Base-by-base conservation (phyloP, 2,797 vertebrate species). In the Lemur catta region DNA sequence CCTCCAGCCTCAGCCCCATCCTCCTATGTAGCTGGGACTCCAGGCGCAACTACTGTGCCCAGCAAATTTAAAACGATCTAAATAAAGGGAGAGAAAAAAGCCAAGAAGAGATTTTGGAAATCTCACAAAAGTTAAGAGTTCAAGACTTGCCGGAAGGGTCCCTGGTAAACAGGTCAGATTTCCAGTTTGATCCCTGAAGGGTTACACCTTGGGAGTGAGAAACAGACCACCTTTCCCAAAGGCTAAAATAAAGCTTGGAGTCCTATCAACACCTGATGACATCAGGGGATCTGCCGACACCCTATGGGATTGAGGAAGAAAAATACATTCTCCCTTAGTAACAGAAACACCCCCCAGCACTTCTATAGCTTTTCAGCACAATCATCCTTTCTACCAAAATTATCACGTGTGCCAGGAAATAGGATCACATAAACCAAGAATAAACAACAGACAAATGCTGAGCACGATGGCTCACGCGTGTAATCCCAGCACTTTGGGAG, bases 221-320 rank as follows among this genome's bases (percentile, higher is more conserved):
- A 65, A 30, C 14, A 6, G 33, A 30, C 0, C 18, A 12, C 6
- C 46, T 4, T 28, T 48, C 18, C 6, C 71, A 1, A 15, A 84
- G n/a, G 69, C 33, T 7, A 26, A 24, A 67, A 18, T 4, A 1
- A 28, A 41, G 17, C 57, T 0, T 17, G 59, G 59, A 33, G 7
- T 18, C 50, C n/a, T 1, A 11, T 15, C n/a, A 38, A 7, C 1
- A 5, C 35, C 8, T 4, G 50, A n/a, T 2, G 4, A 11, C 9
- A 30, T 55, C 48, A 14, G 7, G 41, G 38, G 35, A 7, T 0
- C 3, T 38, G 18, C 38, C 38, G 18, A 6, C 2, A 7, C 41
- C 24, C 41, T 14, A 0, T 4, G 1, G 22, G 41, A 41, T 18
- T 1, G 7, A n/a, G 28, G 5, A 79, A 22, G 33, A 69, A 59